Evolutionary conservation across 2,888 invertebrate genomes (phyloP), one percentile per base, ranked within the genome.

Genomic region (Drosophila differens): DNA sequence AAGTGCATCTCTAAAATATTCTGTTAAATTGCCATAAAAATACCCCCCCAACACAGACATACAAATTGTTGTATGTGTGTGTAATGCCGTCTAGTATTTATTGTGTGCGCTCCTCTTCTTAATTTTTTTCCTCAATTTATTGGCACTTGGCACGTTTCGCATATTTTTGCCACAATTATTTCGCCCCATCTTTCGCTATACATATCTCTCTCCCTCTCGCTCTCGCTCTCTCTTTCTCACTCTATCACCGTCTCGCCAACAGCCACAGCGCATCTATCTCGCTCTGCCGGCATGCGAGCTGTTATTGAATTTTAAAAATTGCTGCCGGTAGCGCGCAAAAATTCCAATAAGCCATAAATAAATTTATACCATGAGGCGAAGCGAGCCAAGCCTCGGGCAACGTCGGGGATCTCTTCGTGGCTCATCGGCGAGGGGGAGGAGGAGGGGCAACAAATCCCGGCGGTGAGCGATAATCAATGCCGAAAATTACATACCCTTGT

Each of bases 271-370:
- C 54, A 28, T 72, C 79, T 58, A 35, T 74, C 82, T 74, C 83
- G 47, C 67, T 79, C 79, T 59, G 41, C 74, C 68, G 74, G 73
- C 72, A 79, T 75, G 71, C 73, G 76, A 55, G 72, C 75, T 81
- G 75, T 81, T 89, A 89, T 86, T 86, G 87, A 91, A 91, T 89
- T 86, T 86, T 74, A 60, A 85, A 89, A 85, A 85, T 79, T 83
- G 76, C 74, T 88, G 85, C 87, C 87, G 91, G 91, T 88, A 91
- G 87, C 89, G 81, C 83, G 88, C 80, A 82, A 85, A 88, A 88
- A 88, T 88, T 91, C 90, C 87, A 91, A 91, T 89, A 90, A 85
- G 79, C 89, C 91, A 90, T 88, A 90, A 90, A 90, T 88, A 88
- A 90, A 91, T 91, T 85, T 90, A 77, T 79, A 88, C 85, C 90